These are phyloP conservation scores for Psittacula cyanocephala DNA, from an alignment of 2,113 vertebrate species.

Conservation along the genomic window DNA sequence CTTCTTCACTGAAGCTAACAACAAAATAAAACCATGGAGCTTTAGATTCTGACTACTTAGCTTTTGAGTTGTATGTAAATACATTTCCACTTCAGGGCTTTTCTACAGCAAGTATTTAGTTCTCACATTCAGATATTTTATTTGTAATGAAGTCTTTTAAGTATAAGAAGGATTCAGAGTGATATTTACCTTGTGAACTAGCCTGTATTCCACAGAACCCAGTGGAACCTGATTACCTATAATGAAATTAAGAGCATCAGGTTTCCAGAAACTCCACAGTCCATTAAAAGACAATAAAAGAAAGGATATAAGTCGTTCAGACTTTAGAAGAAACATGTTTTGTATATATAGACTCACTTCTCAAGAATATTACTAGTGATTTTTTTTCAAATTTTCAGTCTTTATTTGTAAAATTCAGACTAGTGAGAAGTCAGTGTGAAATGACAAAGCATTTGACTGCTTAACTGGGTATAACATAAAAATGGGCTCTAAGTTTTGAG, in stretches of 20 bases:
- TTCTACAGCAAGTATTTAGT: not conserved
- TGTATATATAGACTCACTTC: not conserved
- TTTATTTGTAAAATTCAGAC: not conserved
- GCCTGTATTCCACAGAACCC: not conserved
- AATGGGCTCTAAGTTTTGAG: not conserved
- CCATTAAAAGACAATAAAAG: not conserved
- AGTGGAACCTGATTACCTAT: not conserved
- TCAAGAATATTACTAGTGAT: not conserved
- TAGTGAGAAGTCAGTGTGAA: not conserved
- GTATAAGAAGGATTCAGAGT: not conserved
- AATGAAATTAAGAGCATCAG: not conserved
- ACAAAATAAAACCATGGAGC: not conserved
- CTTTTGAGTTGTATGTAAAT: not conserved
- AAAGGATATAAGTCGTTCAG: not conserved
- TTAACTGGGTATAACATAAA: not conserved
- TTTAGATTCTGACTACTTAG: not conserved
- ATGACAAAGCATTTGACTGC: not conserved
- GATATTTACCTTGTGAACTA: not conserved
- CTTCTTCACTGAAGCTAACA: not conserved
- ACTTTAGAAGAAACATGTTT: not conserved
- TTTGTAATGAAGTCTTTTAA: not conserved
- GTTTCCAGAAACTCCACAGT: not conserved
- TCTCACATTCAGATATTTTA: not conserved
- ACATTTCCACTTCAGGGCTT: not conserved
- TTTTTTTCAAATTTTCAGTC: not conserved